Base-by-base conservation (phyloP, 2,888 invertebrate species). In the Diadromus collaris region DNA sequence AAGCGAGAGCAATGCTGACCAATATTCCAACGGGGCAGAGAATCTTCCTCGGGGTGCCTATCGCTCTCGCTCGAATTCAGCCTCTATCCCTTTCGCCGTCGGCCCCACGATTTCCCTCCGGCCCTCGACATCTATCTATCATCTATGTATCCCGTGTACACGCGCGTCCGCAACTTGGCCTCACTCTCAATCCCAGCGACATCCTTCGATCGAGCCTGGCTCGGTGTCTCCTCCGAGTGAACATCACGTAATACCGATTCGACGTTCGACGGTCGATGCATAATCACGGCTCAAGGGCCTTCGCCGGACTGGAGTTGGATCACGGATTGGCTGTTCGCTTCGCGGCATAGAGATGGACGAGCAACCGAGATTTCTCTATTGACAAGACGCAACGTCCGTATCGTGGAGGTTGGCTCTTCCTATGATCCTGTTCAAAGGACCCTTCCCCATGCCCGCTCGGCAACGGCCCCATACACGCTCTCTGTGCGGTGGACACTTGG, bases 211-310 rank as follows among this genome's bases (percentile, higher is more conserved):
- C 48, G 21, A 38, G 29, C 58, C 16, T 60, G 56, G 51, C 27
- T 27, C 21, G 44, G 24, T 34, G 56, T 61, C 70, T 63, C 51
- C 29, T 4, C 48, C 56, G 51, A 78, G 61, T 34, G 74, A 56
- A 63, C 61, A 69, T 56, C 72, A 63, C 56, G 51, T 68, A 63
- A 48, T 73, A 74, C 63, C 79, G 76, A 80, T 81, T 79, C 79
- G 68, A 76, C 64, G 72, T 76, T 81, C 61, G 48, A 80, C 68
- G 63, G 27, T 76, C 75, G 56, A 76, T 74, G 79, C 78, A 79
- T 76, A 76, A 77, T 78, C 80, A 69, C 80, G 78, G 34, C 74
- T 79, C 68, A 34, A 80, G 82, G 58, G 73, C 54, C 63, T 64
- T 58, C 56, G 67, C 54, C 68, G 70, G 10, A 60, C 56, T 24